phyloP scores from a whole-genome alignment of 2,113 vertebrate species.

The Nycticryphes semicollaris region DNA sequence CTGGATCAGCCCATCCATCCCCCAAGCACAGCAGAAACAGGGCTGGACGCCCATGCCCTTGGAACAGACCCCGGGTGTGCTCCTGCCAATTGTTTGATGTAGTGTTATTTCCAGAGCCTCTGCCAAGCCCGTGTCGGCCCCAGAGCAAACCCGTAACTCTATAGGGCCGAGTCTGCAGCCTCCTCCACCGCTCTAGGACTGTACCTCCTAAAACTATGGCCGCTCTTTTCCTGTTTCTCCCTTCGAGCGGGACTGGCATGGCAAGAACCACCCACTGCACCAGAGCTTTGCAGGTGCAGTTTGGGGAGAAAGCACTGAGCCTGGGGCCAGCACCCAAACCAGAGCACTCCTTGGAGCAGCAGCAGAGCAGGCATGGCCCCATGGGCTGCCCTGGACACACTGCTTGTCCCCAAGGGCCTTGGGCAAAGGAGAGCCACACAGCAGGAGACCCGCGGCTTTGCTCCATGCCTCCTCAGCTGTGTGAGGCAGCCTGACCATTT shows the following conservation, averaged over 20 bases:
- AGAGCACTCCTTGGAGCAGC: neutral
- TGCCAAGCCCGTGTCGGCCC: slow-evolving; percentile 58
- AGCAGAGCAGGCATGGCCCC: neutral
- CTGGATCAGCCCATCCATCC: neutral
- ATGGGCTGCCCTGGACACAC: rapidly evolving
- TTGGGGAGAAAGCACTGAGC: neutral
- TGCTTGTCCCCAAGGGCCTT: neutral
- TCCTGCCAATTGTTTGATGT: slow-evolving; percentile 75
- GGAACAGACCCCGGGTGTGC: slow-evolving; percentile 3
- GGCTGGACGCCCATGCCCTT: slow-evolving; percentile 53
- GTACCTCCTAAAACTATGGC: neutral
- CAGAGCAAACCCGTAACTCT: slow-evolving; percentile 46
- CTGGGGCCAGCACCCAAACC: neutral
- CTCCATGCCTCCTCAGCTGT: rapidly evolving
- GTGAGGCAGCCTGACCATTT: neutral
- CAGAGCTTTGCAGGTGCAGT: neutral
- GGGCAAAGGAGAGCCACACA: neutral
- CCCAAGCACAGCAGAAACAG: slow-evolving; percentile 17
- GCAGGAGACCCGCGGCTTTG: rapidly evolving
- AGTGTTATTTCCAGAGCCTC: slow-evolving; percentile 70
- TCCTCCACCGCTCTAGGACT: neutral
- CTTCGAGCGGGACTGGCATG: neutral
- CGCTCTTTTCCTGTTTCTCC: neutral
- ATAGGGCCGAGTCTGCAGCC: slow-evolving; percentile 15
- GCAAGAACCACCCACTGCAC: neutral